Evolutionary conservation across 2,797 vertebrate genomes (phyloP).

Genomic region (Melanotaenia nigrans): DNA sequence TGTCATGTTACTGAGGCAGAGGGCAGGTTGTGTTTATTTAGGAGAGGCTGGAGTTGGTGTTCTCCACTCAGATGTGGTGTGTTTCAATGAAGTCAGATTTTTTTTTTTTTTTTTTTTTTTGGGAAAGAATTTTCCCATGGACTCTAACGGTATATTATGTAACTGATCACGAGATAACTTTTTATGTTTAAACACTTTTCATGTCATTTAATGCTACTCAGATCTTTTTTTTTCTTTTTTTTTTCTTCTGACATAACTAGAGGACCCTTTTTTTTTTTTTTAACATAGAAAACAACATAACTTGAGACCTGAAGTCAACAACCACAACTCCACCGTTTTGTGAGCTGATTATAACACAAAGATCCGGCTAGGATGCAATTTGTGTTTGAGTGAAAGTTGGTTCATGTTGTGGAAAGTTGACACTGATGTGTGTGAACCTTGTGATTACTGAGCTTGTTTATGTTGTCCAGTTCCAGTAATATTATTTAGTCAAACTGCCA

Average conservation of each 20-base stretch:
- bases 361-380: not conserved
- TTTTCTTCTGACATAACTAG: too few species aligned
- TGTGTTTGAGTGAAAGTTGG: not conserved
- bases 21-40: constrained; percentile 47
- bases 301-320: too few species aligned
- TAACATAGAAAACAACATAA: too few species aligned
- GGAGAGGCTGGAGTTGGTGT: constrained; percentile 14
- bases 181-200: not conserved
- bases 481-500: not conserved
- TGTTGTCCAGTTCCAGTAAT: not conserved
- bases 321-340: too few species aligned
- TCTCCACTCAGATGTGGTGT: constrained; percentile 23
- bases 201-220: not conserved
- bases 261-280: too few species aligned
- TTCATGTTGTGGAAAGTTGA: not conserved
- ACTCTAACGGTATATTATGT: not conserved
- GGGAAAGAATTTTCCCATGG: constrained; percentile 32
- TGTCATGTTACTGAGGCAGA: constrained; percentile 16
- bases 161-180: constrained; percentile 6
- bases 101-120: constrained; percentile 2
- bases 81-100: constrained; percentile 30
- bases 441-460: not conserved
- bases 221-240: too few species aligned
- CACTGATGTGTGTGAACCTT: not conserved
- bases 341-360: not conserved